These are phyloP conservation scores for Elephantulus edwardii DNA, from an alignment of 2,113 vertebrate species.

Conservation along the genomic window DNA sequence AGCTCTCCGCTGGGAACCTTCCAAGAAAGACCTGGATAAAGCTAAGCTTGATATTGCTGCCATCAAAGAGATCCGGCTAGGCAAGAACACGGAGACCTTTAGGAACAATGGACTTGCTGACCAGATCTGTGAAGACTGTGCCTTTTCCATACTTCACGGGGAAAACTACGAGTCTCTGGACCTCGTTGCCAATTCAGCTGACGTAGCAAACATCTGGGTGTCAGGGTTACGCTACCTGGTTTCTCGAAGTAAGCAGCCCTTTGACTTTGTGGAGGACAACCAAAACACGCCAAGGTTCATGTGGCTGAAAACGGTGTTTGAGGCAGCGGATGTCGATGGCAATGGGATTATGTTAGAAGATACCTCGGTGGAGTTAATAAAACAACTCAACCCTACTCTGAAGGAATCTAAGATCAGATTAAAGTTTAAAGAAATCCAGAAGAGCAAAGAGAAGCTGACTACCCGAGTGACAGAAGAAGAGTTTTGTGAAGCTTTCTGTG, in stretches of 20 bases:
- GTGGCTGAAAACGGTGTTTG: conserved; percentile 92
- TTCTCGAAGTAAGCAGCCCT: conserved; percentile 91
- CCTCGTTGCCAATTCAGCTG: conserved; percentile 94
- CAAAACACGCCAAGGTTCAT: conserved; percentile 90
- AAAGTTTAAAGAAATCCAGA: conserved; percentile 98
- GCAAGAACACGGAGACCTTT: conserved; percentile 98
- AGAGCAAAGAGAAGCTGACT: conserved; percentile 97
- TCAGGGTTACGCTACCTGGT: conserved; percentile 95
- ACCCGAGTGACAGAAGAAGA: conserved; percentile 96
- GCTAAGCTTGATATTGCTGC: conserved; percentile 94
- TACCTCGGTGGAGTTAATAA: conserved; percentile 92
- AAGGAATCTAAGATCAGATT: conserved; percentile 95
- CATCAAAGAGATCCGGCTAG: conserved; percentile 94
- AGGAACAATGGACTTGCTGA: conserved; percentile 94
- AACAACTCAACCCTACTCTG: conserved; percentile 93
- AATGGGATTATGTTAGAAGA: conserved; percentile 96
- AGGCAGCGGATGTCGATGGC: conserved; percentile 91
- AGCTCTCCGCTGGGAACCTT: conserved; percentile 97
- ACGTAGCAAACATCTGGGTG: conserved; percentile 99
- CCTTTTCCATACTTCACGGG: conserved; percentile 95
- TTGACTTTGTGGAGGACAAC: conserved; percentile 88
- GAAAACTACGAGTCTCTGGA: conserved; percentile 98
- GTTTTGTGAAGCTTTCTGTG: conserved; percentile 95
- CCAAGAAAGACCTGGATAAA: conserved; percentile 96
- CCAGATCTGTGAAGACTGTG: conserved; percentile 95